Base-by-base conservation (phyloP, 2,888 invertebrate genomes). In the Antheraea yamamai region DNA sequence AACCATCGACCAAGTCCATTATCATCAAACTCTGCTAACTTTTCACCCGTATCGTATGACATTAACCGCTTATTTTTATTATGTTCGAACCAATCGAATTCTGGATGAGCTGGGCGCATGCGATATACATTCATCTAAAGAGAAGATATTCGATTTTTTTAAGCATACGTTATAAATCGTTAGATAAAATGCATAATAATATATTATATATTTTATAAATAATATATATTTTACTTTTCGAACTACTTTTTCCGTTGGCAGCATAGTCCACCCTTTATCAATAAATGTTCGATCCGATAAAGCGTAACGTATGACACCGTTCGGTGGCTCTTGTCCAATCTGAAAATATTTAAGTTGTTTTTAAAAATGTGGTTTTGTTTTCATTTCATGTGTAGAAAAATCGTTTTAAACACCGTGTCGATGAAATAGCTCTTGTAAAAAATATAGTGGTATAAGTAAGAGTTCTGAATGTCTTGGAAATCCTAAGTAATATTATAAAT, bases 261-360 rank as follows among this genome's bases (percentile, higher is more conserved):
- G 78, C 89, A 89, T 87, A n/a, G 94, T 94, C 94, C 93, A 94
- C 6, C 93, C 94, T 76, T 93, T 93, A 8, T 93, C 92, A 71
- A 94, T 93, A 79, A 91, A 93, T 4, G 88, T 78, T 7, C 92
- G 91, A 82, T 94, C 91, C 2, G 94, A 94, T 78, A 94, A 82
- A 51, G 91, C 87, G 78, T 93, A 94, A 26, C 85, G 87, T 74
- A 90, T 87, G 16, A 90, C 75, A n/a, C 92, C 92, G 81, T 88
- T 91, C 1, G 82, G 64, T 55, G 78, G 72, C 35, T 90, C 90
- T 76, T 81, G 79, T 0, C 88, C 91, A 35, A 75, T 73, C 92
- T 92, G 83, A 76, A 90, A 85, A 74, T 73, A 35, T 75, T 58
- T 26, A 64, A 64, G 1, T 64, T 64, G 64, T 64, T 64, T 26